A percentile compares a stretch with the other conserved stretches of the same genome.
Evolutionary conservation across 1,140 invertebrate species (phyloP).

Genomic region (Nephila pilipes): DNA sequence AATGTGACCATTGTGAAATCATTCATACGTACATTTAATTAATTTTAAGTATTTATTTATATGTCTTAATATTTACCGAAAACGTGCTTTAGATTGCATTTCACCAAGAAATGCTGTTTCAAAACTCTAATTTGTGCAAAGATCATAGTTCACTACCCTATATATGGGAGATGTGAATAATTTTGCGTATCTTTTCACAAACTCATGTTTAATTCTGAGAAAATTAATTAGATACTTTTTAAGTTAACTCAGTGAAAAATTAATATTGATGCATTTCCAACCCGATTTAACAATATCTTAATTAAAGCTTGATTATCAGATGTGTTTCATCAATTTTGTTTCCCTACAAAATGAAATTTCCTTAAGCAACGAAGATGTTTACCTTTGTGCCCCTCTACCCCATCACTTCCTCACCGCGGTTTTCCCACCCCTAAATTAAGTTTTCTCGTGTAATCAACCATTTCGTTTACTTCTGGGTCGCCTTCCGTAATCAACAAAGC

Average conservation of each 20-base stretch:
- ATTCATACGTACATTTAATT: too few relatives aligned
- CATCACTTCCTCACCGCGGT: background rate
- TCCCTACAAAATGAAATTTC: conserved; percentile 29
- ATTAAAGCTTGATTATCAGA: conserved; percentile 30
- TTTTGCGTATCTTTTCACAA: background rate
- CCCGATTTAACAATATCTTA: conserved; percentile 13
- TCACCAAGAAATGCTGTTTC: background rate
- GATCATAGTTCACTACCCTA: background rate
- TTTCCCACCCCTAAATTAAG: conserved; percentile 21
- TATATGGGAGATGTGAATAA: background rate
- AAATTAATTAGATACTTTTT: conserved; percentile 19
- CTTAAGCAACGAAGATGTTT: conserved; percentile 27
- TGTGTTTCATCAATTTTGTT: conserved; percentile 27
- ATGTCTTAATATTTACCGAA: too few relatives aligned
- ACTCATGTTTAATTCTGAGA: background rate
- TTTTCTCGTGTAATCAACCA: conserved; percentile 34
- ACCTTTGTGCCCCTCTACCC: background rate
- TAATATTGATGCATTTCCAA: conserved; percentile 24
- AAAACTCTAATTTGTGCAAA: background rate
- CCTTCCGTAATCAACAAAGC: conserved; percentile 25
- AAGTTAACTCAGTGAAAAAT: conserved; percentile 3
- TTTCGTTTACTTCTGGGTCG: conserved; percentile 39
- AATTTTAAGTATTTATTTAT: too few relatives aligned
- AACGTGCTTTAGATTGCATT: background rate
- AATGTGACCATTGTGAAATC: too few relatives aligned